These are phyloP conservation scores for Hassar affinis DNA, from an alignment of 2,113 vertebrate species.

Conservation along the genomic window DNA sequence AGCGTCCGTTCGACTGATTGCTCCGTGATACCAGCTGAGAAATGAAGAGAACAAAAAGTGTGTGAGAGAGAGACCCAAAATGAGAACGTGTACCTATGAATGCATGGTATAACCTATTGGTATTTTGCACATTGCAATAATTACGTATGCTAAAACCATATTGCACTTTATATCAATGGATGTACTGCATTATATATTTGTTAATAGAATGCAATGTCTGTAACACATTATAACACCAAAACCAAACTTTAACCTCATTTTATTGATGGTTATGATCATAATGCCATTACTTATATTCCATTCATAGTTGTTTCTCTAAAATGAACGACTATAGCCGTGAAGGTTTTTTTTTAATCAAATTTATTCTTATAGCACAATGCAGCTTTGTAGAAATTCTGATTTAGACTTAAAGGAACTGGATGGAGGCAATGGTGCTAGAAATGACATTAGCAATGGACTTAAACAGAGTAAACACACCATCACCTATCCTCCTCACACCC, in stretches of 20 bases:
- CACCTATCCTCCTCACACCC: not conserved
- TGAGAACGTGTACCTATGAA: not conserved
- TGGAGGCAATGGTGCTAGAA: not conserved
- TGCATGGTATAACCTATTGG: not conserved
- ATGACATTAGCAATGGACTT: not conserved
- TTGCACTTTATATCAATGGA: not conserved
- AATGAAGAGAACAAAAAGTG: not conserved
- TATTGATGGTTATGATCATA: no score
- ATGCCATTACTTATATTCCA: no score
- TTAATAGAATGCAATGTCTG: not conserved
- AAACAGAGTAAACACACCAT: not conserved
- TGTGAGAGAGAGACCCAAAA: not conserved
- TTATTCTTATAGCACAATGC: not conserved
- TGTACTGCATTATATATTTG: not conserved
- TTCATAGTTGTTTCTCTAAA: no score
- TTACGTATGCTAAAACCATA: not conserved
- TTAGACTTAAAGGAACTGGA: not conserved
- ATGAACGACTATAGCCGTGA: no score
- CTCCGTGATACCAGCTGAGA: constrained; percentile 95
- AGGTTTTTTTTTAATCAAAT: no score
- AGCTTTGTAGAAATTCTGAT: not conserved
- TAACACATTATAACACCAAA: not conserved
- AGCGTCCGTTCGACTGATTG: constrained; percentile 92
- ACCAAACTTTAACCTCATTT: no score
- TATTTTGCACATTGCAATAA: not conserved